Evolutionary conservation across 2,888 invertebrate species (phyloP).

Genomic region (Drosophila lutescens): DNA sequence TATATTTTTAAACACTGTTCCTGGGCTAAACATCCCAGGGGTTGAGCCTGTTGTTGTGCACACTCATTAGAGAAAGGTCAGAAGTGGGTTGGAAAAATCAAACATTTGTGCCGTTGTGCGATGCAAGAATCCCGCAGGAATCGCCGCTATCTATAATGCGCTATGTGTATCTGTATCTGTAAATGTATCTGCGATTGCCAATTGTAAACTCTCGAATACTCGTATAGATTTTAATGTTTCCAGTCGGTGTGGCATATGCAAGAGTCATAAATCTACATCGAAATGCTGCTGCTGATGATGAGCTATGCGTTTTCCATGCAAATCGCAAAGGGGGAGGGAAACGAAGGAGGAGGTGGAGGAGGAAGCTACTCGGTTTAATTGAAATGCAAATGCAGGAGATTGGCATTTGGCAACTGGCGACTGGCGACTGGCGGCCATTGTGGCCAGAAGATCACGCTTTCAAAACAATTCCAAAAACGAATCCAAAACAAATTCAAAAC

Average conservation of each 20-base stretch:
- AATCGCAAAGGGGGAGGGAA: slow-evolving; percentile 37
- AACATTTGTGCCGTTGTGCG: slow-evolving; percentile 69
- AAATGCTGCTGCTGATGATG: slow-evolving; percentile 71
- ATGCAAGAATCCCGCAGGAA: slow-evolving; percentile 70
- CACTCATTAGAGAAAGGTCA: slow-evolving; percentile 69
- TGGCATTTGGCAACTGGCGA: slow-evolving; percentile 6
- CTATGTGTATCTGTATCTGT: slow-evolving; percentile 28
- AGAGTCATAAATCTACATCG: slow-evolving; percentile 70
- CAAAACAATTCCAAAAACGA: slow-evolving; percentile 8
- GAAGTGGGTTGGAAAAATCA: slow-evolving; percentile 55
- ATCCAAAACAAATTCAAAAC: slow-evolving; percentile 30
- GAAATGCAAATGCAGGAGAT: slow-evolving; percentile 58
- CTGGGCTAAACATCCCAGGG: background rate
- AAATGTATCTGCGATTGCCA: slow-evolving; percentile 65
- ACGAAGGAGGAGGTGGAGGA: too few species aligned
- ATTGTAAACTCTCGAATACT: slow-evolving; percentile 36
- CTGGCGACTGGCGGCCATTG: slow-evolving; percentile 15
- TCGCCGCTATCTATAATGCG: slow-evolving; percentile 37
- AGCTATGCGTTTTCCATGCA: slow-evolving; percentile 78
- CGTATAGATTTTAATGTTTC: slow-evolving; percentile 21
- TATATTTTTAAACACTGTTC: slow-evolving; percentile 9
- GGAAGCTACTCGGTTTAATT: slow-evolving; percentile 49
- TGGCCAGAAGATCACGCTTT: slow-evolving; percentile 43
- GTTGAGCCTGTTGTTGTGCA: slow-evolving; percentile 21
- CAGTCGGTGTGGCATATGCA: slow-evolving; percentile 65